Evolutionary conservation across 2,888 invertebrate species (phyloP).

Genomic region (Eilema sororculum): DNA sequence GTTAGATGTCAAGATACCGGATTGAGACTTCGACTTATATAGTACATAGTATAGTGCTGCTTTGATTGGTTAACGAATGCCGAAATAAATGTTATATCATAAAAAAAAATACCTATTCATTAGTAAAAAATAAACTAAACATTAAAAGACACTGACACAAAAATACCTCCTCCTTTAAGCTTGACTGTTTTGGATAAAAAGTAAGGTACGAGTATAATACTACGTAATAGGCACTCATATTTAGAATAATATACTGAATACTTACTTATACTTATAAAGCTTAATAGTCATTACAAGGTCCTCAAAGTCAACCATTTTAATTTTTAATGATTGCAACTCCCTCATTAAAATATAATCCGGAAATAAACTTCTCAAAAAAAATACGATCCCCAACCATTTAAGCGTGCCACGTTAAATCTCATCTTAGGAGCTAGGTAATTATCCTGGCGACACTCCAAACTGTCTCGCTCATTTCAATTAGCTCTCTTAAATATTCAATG

Average conservation of each 20-base stretch:
- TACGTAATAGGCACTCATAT: too few species aligned
- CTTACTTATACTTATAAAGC: neutral
- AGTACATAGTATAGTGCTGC: too few species aligned
- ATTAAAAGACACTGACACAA: too few species aligned
- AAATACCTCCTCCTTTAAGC: too few species aligned
- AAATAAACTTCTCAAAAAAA: constrained; percentile 43
- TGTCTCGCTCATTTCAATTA: constrained; percentile 87
- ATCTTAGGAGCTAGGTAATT: constrained; percentile 85
- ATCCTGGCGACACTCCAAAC: constrained; percentile 87
- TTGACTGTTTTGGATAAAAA: too few species aligned
- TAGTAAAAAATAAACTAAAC: too few species aligned
- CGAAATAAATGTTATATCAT: too few species aligned
- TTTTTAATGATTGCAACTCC: constrained; percentile 27
- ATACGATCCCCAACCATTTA: constrained; percentile 65
- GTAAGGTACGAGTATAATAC: too few species aligned
- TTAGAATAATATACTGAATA: neutral
- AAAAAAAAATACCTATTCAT: too few species aligned
- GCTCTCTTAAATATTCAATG: constrained; percentile 87
- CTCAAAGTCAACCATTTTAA: constrained; percentile 17
- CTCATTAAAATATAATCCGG: constrained; percentile 38
- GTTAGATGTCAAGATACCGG: too few species aligned
- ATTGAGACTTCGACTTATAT: too few species aligned
- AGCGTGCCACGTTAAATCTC: constrained; percentile 84
- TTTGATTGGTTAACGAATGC: too few species aligned
- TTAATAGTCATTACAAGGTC: neutral